Evolutionary conservation across 1,140 invertebrate species (phyloP), one percentile per base, ranked within the genome.

Genomic region (Trichoplusia ni): DNA sequence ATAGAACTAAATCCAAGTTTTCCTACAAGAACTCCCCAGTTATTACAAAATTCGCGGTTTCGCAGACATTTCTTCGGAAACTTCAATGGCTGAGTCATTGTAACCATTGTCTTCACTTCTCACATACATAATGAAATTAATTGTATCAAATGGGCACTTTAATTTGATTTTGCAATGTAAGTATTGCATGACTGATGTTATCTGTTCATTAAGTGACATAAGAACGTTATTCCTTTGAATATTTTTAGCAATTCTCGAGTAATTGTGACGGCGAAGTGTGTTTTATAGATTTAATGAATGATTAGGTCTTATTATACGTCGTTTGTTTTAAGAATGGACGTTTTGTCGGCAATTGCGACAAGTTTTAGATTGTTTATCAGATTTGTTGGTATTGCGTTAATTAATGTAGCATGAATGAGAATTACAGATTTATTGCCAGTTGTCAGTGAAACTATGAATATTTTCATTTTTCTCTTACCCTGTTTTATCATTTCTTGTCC

Each of bases 51-150:
- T 18, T 29, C 4, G 2, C 18, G 4, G 16, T 7, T 9, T n/a
- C 8, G 18, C 46, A 13, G 6, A 13, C 23, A 23, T 31, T 42
- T 58, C 38, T 31, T 42, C 18, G 23, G n/a, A 2, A 37, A 8
- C 13, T 27, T 25, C 8, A 58, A 44, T 42, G 33, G 14, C 11
- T 58, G 54, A 44, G 23, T 58, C 25, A 42, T 37, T 58, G 18
- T 31, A 58, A 9, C 54, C 38, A 58, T 58, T 58, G 54, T 58
- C 11, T 1, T 4, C 27, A 31, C 23, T 33, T 58, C 54, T 19
- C 54, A 58, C 54, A 42, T 58, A 11, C 31, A 58, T 58, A 44
- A 44, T 27, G 38, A 58, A 42, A 58, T 58, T 58, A 44, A 42
- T 44, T 44, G 25, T 58, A 29, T 31, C 14, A 31, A 58, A 58